Evolutionary conservation across 2,113 vertebrate genomes (phyloP).

Genomic region (Gyps fulvus): DNA sequence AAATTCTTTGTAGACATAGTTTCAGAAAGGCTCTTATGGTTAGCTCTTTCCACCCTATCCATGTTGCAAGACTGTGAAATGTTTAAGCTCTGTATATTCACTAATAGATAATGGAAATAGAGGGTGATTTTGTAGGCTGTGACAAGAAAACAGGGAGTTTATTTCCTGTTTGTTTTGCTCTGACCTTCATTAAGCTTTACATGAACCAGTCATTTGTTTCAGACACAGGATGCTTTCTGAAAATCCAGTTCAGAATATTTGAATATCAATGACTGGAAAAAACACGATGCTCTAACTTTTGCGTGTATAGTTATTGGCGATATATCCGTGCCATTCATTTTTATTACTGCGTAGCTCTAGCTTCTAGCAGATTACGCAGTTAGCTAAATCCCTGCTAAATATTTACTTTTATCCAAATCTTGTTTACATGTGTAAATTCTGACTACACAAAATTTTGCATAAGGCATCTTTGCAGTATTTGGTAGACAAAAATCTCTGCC

Average conservation of each 20-base stretch:
- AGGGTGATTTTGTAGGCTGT: not conserved
- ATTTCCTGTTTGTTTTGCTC: not conserved
- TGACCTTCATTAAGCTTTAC: not conserved
- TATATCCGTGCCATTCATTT: not conserved
- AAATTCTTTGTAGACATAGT: not conserved
- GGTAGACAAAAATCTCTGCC: not conserved
- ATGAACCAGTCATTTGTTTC: not conserved
- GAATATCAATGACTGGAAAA: not conserved
- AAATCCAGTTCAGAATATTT: not conserved
- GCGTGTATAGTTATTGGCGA: not conserved
- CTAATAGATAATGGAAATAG: not conserved
- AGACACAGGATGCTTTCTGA: not conserved
- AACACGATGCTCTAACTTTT: not conserved
- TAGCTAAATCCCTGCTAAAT: not conserved
- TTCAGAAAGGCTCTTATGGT: not conserved
- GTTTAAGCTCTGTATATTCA: not conserved
- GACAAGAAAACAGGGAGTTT: not conserved
- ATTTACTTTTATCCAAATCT: slow-evolving; percentile 4
- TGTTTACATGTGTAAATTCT: not conserved
- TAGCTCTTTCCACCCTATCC: not conserved
- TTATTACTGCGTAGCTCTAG: not conserved
- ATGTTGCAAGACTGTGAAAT: not conserved
- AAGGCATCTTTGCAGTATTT: not conserved
- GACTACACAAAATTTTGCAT: not conserved
- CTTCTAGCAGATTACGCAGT: not conserved